These are phyloP conservation scores for Stenodera caucasica DNA, from an alignment of 2,888 invertebrate species.

Conservation along the genomic window DNA sequence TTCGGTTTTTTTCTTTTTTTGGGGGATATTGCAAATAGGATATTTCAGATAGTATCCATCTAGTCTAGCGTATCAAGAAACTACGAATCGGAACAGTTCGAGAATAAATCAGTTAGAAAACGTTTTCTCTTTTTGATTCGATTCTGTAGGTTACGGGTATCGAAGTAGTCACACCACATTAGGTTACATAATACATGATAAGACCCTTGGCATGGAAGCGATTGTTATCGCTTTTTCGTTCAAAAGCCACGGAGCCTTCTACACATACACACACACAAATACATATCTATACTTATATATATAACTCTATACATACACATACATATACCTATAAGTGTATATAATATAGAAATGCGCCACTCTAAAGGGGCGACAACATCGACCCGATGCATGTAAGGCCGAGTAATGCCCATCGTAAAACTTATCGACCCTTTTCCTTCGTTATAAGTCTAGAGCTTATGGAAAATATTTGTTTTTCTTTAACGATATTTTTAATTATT, in stretches of 20 bases:
- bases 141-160: conserved; percentile 23
- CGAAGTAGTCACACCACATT: conserved; percentile 48
- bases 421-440: conserved; percentile 42
- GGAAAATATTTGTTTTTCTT: background rate
- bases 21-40: too few species aligned
- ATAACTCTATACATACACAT: background rate
- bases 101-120: conserved; percentile 24
- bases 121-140: conserved; percentile 18
- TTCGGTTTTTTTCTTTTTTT: too few species aligned
- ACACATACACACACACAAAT: conserved; percentile 1
- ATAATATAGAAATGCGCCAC: conserved; percentile 14
- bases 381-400: conserved; percentile 51
- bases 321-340: background rate
- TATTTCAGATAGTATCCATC: conserved; percentile 2
- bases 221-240: conserved; percentile 50
- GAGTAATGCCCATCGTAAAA: conserved; percentile 50
- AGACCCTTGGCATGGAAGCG: conserved; percentile 48
- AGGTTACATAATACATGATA: conserved; percentile 50
- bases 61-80: conserved; percentile 5
- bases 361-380: conserved; percentile 37
- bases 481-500: conserved; percentile 1
- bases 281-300: too few species aligned
- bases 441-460: background rate
- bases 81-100: conserved; percentile 9
- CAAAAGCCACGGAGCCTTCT: conserved; percentile 43